Evolutionary conservation across 2,888 invertebrate genomes (phyloP), one percentile per base, ranked within the genome.

Genomic region (Drosophila subquinaria): DNA sequence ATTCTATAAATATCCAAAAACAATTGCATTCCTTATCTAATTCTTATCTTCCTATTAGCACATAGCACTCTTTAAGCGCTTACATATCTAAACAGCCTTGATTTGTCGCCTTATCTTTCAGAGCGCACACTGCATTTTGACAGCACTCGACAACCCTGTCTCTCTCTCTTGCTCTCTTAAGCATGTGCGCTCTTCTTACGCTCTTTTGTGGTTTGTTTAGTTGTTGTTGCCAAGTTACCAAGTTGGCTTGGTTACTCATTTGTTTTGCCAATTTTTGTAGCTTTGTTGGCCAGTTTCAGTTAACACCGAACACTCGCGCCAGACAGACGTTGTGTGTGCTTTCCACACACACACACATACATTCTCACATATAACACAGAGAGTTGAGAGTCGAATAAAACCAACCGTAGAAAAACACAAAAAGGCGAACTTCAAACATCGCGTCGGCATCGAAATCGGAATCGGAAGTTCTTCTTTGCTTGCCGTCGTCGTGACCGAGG

Each of bases 181-280:
- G 35, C 33, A 5, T 6, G 10, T 13, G 10, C 11, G 13, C 63
- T 73, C 55, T 65, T 59, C 20, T 30, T 11, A 11, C 35, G 23
- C 61, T 73, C 73, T 73, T 63, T 33, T 11, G 10, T 9, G 13
- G 50, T 42, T 65, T 78, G 74, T 61, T 68, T 69, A 61, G 72
- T 71, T 77, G 77, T 84, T 81, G 83, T 83, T 83, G 86, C 79
- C 82, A 81, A 84, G 87, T 56, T 84, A 87, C 82, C 79, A 82
- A 83, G 78, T 72, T 82, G 79, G 78, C 84, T 89, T 89, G 89
- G 89, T 88, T 90, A 90, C 89, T 87, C 83, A 87, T 77, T 79
- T 88, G 87, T 89, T 88, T 89, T 83, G 87, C 87, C 87, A 88
- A 85, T 89, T 85, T 85, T 85, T 70, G 85, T 85, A 84, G 82